These are phyloP conservation scores for Dasysyrphus albostriatus DNA, from an alignment of 2,888 invertebrate genomes.

Conservation along the genomic window DNA sequence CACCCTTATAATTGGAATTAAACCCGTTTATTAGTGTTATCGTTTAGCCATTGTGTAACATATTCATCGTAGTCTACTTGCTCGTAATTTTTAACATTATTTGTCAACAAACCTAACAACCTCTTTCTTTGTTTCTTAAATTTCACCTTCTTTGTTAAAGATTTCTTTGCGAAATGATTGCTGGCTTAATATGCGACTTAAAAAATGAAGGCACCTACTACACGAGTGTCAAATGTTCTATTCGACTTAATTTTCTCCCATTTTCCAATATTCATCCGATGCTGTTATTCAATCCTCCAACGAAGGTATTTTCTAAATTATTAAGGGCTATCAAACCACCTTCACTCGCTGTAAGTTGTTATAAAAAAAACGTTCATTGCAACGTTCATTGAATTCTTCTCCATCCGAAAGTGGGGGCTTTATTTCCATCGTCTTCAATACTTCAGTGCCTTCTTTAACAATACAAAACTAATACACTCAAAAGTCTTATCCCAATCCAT, in stretches of 20 bases:
- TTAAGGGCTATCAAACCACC: not conserved
- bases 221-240: not conserved
- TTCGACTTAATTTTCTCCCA: not conserved
- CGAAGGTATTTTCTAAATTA: not conserved
- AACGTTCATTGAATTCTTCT: slow-evolving; percentile 22
- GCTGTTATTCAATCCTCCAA: not conserved
- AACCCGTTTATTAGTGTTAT: too few relatives aligned
- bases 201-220: too few relatives aligned
- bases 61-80: too few relatives aligned
- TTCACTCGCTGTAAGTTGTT: not conserved
- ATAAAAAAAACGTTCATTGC: slow-evolving; percentile 31
- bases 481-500: not conserved
- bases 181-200: not conserved
- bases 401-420: slow-evolving; percentile 10
- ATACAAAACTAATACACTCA: not conserved
- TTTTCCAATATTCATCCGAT: not conserved
- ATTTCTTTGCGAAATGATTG: too few relatives aligned
- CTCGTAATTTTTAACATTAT: too few relatives aligned
- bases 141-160: too few relatives aligned
- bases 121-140: too few relatives aligned
- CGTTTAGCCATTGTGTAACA: not conserved
- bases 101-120: too few relatives aligned
- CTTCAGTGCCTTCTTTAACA: not conserved
- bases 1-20: too few relatives aligned
- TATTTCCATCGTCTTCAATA: not conserved